These are phyloP conservation scores for Trachymyrmex cornetzi DNA, from an alignment of 1,140 invertebrate genomes.

Conservation along the genomic window DNA sequence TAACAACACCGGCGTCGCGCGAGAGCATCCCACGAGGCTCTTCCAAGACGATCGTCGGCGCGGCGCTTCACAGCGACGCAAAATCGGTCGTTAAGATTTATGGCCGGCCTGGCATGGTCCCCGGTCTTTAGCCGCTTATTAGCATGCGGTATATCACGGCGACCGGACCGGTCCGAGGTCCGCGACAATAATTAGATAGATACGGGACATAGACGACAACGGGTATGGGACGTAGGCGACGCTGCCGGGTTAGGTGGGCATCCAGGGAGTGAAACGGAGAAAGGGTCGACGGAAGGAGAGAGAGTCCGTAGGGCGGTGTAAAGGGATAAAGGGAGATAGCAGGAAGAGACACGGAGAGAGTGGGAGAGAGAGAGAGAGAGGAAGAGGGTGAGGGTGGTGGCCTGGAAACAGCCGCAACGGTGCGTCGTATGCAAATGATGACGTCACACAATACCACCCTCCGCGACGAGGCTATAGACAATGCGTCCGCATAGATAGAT, in stretches of 20 bases:
- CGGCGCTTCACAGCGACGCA: constrained; percentile 76
- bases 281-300: constrained; percentile 48
- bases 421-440: constrained; percentile 86
- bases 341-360: constrained; percentile 63
- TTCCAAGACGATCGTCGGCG: constrained; percentile 79
- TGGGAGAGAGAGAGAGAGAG: constrained; percentile 36
- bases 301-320: constrained; percentile 25
- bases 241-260: constrained; percentile 75
- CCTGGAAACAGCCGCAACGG: constrained; percentile 77
- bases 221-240: constrained; percentile 80
- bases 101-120: constrained; percentile 81
- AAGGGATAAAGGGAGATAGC: constrained; percentile 66
- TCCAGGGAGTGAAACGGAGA: constrained; percentile 72
- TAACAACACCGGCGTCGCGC: constrained; percentile 33
- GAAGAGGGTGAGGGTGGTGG: constrained; percentile 72
- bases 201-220: constrained; percentile 82
- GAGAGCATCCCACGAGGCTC: constrained; percentile 50
- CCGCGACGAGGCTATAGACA: constrained; percentile 81
- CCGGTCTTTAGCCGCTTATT: constrained; percentile 87
- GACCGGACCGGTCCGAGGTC: constrained; percentile 79
- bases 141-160: constrained; percentile 87
- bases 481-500: constrained; percentile 80
- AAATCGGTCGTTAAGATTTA: constrained; percentile 86
- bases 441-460: constrained; percentile 85
- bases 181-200: constrained; percentile 87